A percentile compares a stretch with the other conserved stretches of the same genome.
These are phyloP conservation scores for Halcyon smyrnensis DNA, from an alignment of 2,797 vertebrate species.

Conservation along the genomic window DNA sequence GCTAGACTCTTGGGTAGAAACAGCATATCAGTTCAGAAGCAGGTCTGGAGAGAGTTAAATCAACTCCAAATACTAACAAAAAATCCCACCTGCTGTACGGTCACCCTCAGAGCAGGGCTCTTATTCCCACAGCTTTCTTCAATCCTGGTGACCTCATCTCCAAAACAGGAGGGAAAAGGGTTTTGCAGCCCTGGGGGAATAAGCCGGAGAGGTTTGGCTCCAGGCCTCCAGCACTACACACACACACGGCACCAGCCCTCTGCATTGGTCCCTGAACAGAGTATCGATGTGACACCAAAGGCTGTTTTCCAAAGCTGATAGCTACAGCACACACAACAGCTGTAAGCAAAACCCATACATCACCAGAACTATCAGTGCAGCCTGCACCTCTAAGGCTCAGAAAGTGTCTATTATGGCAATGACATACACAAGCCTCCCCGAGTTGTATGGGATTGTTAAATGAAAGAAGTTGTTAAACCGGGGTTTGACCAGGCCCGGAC, in stretches of 20 bases:
- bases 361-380: not conserved
- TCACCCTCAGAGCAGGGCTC: not conserved
- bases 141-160: not conserved
- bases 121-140: not conserved
- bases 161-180: not conserved
- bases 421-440: not conserved
- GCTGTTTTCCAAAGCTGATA: not conserved
- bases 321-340: not conserved
- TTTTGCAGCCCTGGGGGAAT: not conserved
- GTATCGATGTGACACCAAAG: not conserved
- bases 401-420: accelerated
- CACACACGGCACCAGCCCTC: not conserved
- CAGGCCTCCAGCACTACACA: not conserved
- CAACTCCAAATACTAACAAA: not conserved
- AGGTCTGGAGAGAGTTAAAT: not conserved
- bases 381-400: not conserved
- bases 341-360: not conserved
- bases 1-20: not conserved
- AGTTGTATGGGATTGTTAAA: accelerated
- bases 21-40: not conserved
- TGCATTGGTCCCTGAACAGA: not conserved
- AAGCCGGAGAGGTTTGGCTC: not conserved
- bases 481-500: not conserved
- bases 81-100: not conserved
- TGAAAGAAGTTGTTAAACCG: not conserved